Base-by-base conservation (phyloP, 2,888 invertebrate genomes). In the Drosophila antonietae region DNA sequence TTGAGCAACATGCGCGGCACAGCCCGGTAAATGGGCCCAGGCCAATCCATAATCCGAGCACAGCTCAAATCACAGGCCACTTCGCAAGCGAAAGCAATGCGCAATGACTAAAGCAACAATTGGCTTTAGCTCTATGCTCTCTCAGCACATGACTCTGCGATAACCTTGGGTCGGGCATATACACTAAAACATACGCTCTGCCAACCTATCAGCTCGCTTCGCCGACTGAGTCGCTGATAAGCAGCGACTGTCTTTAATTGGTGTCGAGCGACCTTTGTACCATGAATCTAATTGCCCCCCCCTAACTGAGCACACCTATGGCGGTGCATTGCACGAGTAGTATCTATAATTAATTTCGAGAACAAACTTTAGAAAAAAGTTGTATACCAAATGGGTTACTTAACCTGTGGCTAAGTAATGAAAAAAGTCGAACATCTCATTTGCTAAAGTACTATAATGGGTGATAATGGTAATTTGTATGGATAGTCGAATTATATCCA, bases 1-100 rank as follows among this genome's bases (percentile, higher is more conserved):
- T 91, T 90, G 60, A 90, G 52, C 70, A 91, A 73, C 75, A 81
- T 78, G 37, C 78, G 84, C 59, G 87, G 74, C 23, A 68, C 72
- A 53, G 39, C 41, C 31, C 73, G 75, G 44, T 57, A 80, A 64
- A 52, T 62, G 46, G 75, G 63, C 68, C 63, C 55, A 49, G 79
- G 59, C 81, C 79, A 75, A 68, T 67, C 69, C 89, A 89, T 86
- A 72, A 73, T 81, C 53, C 35, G 14, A 10, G 3, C 59, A 55
- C 63, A 51, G 39, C 68, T 44, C 59, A 56, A 64, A 52, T 37
- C 39, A 35, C 18, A 18, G 18, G 44, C 39, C 63, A 73, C 57
- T 49, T 61, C 51, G 46, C 56, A 47, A 44, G 31, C 60, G 53
- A 59, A 59, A 76, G 60, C 62, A 43, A 14, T 52, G 43, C 28